Base-by-base conservation (phyloP, 2,113 vertebrate species). In the Dipodomys spectabilis region DNA sequence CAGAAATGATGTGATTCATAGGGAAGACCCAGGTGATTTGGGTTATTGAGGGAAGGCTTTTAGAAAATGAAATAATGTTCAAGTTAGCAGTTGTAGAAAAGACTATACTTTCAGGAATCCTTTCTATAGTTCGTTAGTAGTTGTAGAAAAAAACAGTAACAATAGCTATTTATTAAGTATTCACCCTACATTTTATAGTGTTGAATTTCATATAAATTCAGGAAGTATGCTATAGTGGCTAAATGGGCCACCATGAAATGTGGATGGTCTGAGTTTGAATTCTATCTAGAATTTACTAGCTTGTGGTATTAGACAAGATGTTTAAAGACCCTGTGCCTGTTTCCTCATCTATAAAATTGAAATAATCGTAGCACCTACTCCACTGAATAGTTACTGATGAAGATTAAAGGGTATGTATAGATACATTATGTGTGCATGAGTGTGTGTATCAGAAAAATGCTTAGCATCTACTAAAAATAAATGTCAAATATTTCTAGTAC, bases 321-420 rank as follows among this genome's bases (percentile, higher is more conserved):
- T 80, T 80, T 72, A 92, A 95, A 77, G 32, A 82, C 19, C 39
- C 49, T n/a, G 15, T 89, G 45, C n/a, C 60, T 92, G 6, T 93
- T 90, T 85, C 69, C 19, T 91, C 30, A 81, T 67, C 30, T 93
- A 32, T 79, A 62, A 86, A 93, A 84, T 67, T n/a, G 39, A 92
- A 5, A 69, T 23, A 88, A 78, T 13, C 67, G 30, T 32, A 86
- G 28, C 32, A 75, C 16, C 45, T 91, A 84, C 30, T 35, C 57
- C n/a, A 74, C 18, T 28, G 53, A 35, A 28, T n/a, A 87, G 19
- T 27, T 62, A 88, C 39, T 45, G 35, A 22, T 18, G 35, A 82
- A 8, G 25, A 79, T 82, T 79, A 57, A 68, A 81, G 49, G n/a
- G 73, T 39, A 39, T 6, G 39, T 39, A 39, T 39, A 39, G 39